Evolutionary conservation across 2,888 invertebrate species (phyloP), one percentile per base, ranked within the genome.

Genomic region (Pristionchus maxplancki): DNA sequence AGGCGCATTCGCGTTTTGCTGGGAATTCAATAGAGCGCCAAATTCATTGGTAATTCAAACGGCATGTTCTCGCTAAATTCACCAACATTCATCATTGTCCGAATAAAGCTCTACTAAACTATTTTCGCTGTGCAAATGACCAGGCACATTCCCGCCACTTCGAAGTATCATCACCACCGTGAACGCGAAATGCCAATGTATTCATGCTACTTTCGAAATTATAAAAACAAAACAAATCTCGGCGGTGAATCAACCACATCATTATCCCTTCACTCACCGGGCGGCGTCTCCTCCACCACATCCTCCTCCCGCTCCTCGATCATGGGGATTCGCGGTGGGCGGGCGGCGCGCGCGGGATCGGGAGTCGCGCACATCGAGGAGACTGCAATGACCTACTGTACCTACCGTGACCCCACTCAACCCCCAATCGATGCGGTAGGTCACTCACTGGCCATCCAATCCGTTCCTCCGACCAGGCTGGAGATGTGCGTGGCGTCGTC

Each of bases 371-470:
- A 67, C 67, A 20, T 20, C 44, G 78, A 40, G n/a, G 78, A 24
- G 37, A 78, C 78, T 78, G 78, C 37, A 74, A 74, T 58, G 58
- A 20, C n/a, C 20, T 24, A 20, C 17, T 17, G 1, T 15, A 37
- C 1, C 40, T 74, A 40, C 71, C 71, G 71, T 40, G 8, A 1
- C 71, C 40, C 40, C 37, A n/a, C n/a, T n/a, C 67, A 15, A 13
- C 71, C 6, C n/a, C n/a, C 74, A 74, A 74, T 44, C 44, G 8
- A 78, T 78, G 9, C n/a, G 1, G n/a, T 58, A 58, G 58, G 13
- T 53, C 13, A 85, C 85, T 85, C 15, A 87, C 86, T 71, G 15
- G 86, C 71, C 34, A 20, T 87, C 86, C 86, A 87, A 58, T 87
- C 86, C 13, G 50, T 71, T 1, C 71, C 71, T 34, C 31, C 50